These are phyloP conservation scores for Drosophila sp. DNA, from an alignment of 1,140 invertebrate species.

Conservation along the genomic window DNA sequence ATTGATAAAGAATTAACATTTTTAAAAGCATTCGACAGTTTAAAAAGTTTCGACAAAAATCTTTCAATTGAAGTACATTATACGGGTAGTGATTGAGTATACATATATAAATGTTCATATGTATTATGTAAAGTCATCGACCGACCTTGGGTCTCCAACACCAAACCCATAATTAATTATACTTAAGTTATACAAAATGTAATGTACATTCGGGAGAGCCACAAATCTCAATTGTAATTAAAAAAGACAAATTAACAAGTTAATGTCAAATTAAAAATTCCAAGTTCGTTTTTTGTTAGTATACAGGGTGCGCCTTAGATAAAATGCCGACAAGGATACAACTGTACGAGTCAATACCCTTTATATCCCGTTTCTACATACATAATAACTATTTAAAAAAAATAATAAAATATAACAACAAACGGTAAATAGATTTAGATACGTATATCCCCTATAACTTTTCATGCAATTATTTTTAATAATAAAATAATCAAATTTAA, in stretches of 20 bases:
- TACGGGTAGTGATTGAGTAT: neutral
- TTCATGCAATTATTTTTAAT: neutral
- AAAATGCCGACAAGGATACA: slow-evolving; percentile 43
- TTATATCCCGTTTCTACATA: neutral
- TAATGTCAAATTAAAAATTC: slow-evolving; percentile 63
- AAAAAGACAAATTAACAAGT: slow-evolving; percentile 45
- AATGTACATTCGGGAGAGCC: slow-evolving; percentile 38
- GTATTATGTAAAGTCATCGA: slow-evolving; percentile 21
- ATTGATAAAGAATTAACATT: too few species aligned
- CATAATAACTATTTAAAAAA: neutral
- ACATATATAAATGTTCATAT: slow-evolving; percentile 1
- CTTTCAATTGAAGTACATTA: slow-evolving; percentile 3
- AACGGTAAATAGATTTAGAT: neutral
- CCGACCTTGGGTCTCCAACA: slow-evolving; percentile 41
- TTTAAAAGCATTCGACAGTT: neutral
- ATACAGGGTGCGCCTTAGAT: slow-evolving; percentile 1
- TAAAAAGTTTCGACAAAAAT: neutral
- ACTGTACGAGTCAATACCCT: neutral
- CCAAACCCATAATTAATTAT: slow-evolving; percentile 42
- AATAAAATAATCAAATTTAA: neutral
- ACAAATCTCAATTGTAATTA: slow-evolving; percentile 56
- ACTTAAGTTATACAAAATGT: slow-evolving; percentile 49
- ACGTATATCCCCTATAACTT: neutral
- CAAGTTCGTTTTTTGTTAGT: slow-evolving; percentile 40
- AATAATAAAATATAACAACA: neutral